Evolutionary conservation across 2,113 vertebrate genomes (phyloP).

Genomic region (Oncorhynchus clarkii): DNA sequence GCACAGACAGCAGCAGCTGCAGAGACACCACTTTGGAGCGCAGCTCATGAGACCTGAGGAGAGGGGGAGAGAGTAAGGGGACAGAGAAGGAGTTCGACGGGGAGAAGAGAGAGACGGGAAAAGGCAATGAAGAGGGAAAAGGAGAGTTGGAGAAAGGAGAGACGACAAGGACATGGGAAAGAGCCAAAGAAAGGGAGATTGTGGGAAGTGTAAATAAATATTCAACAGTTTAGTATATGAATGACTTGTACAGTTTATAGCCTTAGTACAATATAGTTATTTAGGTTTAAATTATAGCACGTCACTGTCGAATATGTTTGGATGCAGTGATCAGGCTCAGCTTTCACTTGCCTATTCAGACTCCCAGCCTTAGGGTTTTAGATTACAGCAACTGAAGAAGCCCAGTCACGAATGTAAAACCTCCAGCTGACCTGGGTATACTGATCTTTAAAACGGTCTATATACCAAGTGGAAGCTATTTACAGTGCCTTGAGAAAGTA

Average conservation of each 20-base stretch:
- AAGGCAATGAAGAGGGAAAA: neutral
- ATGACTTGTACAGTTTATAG: no score
- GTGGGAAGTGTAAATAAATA: neutral
- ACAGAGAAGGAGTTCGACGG: neutral
- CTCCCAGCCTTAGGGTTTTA: neutral
- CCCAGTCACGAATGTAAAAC: no score
- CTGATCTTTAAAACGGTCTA: no score
- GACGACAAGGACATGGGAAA: neutral
- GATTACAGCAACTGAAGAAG: no score
- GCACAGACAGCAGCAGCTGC: slow-evolving; percentile 91
- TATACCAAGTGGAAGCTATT: no score
- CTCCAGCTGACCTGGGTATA: no score
- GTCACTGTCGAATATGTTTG: neutral
- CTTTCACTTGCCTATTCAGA: neutral
- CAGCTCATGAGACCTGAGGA: slow-evolving; percentile 89
- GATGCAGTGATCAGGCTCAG: neutral
- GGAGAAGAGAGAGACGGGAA: neutral
- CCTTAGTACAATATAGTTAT: no score
- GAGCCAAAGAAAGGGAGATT: neutral
- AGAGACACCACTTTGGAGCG: slow-evolving; percentile 96
- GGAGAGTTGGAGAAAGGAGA: neutral
- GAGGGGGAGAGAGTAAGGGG: neutral
- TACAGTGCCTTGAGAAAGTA: no score
- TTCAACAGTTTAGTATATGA: neutral
- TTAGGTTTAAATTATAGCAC: no score